These are phyloP conservation scores for Cyrtorhinus lividipennis DNA, from an alignment of 1,140 invertebrate genomes.

Conservation along the genomic window DNA sequence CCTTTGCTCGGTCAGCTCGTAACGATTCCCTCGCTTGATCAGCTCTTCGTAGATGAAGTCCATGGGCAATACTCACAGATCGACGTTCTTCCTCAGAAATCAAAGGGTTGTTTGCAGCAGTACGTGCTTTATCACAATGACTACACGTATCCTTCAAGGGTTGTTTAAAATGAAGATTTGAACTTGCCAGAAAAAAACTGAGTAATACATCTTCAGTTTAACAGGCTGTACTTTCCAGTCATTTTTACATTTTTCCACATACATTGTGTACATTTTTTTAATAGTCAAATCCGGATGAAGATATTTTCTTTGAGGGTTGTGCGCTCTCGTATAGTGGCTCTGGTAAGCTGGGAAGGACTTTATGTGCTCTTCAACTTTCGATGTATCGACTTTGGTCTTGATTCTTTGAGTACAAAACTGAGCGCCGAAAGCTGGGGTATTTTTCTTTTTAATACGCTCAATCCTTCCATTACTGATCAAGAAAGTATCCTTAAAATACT, in stretches of 20 bases:
- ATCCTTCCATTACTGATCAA: neutral
- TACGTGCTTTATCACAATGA: constrained; percentile 21
- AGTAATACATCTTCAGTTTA: constrained; percentile 35
- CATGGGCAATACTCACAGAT: neutral
- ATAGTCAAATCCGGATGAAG: constrained; percentile 32
- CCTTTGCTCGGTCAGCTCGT: constrained; percentile 18
- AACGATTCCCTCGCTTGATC: constrained; percentile 19
- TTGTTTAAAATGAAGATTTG: constrained; percentile 35
- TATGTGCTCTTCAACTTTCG: neutral
- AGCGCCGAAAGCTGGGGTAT: neutral
- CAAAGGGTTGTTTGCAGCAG: constrained; percentile 19
- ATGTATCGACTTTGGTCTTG: neutral
- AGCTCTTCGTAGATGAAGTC: constrained; percentile 22
- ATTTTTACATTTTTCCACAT: constrained; percentile 30
- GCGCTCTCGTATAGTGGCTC: constrained; percentile 29
- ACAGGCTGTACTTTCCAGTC: constrained; percentile 29
- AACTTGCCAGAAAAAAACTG: constrained; percentile 35
- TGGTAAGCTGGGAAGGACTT: neutral
- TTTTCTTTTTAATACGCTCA: neutral
- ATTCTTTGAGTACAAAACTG: neutral
- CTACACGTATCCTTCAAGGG: constrained; percentile 28
- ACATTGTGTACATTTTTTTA: constrained; percentile 35
- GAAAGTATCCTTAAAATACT: neutral
- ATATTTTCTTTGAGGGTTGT: constrained; percentile 33
- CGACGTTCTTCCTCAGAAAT: constrained; percentile 20